Evolutionary conservation across 2,113 vertebrate genomes (phyloP).

Genomic region (Murina feae): DNA sequence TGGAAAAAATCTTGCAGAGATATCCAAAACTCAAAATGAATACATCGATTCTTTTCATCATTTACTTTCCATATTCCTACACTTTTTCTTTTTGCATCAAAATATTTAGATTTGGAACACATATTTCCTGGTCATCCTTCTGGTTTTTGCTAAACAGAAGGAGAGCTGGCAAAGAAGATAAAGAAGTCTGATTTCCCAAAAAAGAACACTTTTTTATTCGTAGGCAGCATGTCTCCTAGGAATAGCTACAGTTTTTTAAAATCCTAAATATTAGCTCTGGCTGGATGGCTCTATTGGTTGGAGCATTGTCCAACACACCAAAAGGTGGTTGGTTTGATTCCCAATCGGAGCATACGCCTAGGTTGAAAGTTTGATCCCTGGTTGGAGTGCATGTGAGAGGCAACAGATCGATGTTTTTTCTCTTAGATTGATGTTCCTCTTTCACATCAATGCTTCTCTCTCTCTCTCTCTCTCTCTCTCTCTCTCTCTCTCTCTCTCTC

Average conservation of each 20-base stretch:
- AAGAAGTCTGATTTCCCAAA: constrained; percentile 2
- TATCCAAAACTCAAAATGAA: background rate
- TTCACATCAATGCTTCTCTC: too few relatives aligned
- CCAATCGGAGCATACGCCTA: background rate
- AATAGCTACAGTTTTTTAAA: background rate
- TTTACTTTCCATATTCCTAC: background rate
- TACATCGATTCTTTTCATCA: background rate
- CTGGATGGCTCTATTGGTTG: background rate
- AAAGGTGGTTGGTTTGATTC: background rate
- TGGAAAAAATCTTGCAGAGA: background rate
- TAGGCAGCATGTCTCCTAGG: background rate
- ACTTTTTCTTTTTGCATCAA: constrained; percentile 22
- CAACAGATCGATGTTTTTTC: background rate
- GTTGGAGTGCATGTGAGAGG: background rate
- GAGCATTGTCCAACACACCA: background rate
- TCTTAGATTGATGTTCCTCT: too few relatives aligned
- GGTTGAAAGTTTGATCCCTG: background rate
- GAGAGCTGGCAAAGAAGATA: background rate
- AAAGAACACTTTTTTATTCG: background rate
- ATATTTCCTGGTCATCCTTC: background rate
- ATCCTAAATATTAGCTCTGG: background rate
- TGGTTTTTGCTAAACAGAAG: background rate
- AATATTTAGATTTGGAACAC: constrained; percentile 4
- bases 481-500: too few relatives aligned
- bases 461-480: too few relatives aligned